These are phyloP conservation scores for Notocelia uddmanniana DNA, from an alignment of 2,888 invertebrate species.

Conservation along the genomic window DNA sequence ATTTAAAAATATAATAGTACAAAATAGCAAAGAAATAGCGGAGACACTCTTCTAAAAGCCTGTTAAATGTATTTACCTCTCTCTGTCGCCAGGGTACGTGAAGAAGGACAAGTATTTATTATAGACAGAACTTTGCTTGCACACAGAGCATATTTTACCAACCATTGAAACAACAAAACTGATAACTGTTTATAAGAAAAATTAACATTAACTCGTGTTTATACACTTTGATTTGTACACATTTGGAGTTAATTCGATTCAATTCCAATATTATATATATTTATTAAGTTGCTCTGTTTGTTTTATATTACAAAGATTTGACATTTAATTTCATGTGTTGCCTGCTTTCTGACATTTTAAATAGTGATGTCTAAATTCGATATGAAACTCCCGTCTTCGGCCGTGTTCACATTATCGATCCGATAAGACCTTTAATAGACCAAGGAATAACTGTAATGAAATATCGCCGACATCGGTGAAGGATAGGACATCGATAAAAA, in stretches of 20 bases:
- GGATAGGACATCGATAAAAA: too few relatives aligned
- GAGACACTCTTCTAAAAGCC: too few relatives aligned
- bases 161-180: conserved; percentile 46
- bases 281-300: too few relatives aligned
- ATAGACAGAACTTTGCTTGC: conserved; percentile 48
- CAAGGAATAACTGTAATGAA: too few relatives aligned
- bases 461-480: too few relatives aligned
- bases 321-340: neutral
- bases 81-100: conserved; percentile 47
- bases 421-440: too few relatives aligned
- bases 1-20: neutral
- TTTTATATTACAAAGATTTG: neutral
- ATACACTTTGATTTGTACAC: neutral
- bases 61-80: conserved; percentile 43
- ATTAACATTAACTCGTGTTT: neutral
- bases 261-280: too few relatives aligned
- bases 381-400: neutral
- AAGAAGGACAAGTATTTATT: conserved; percentile 49
- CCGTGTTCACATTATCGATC: too few relatives aligned
- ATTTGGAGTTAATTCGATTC: too few relatives aligned
- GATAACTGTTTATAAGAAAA: neutral
- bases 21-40: neutral
- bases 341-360: neutral
- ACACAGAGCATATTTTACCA: conserved; percentile 51
- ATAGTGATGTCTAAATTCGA: neutral